These are phyloP conservation scores for Hylaeus anthracinus DNA, from an alignment of 1,140 invertebrate species.

Conservation along the genomic window DNA sequence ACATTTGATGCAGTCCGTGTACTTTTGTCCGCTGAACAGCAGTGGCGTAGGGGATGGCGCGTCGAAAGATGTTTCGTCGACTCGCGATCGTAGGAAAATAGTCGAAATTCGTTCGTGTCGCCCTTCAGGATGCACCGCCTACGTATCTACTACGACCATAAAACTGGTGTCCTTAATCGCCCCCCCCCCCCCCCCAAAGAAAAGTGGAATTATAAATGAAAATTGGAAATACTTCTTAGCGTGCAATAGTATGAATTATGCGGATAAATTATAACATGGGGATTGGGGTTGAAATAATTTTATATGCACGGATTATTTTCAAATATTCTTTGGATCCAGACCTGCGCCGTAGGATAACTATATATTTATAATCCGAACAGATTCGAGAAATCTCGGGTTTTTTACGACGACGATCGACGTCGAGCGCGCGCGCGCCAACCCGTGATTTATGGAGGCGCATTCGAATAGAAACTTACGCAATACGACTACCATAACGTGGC, in stretches of 20 bases:
- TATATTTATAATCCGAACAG: conserved; percentile 27
- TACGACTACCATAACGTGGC: conserved; percentile 55
- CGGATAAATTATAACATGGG: too few relatives aligned
- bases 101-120: too few relatives aligned
- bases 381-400: conserved; percentile 34
- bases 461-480: conserved; percentile 40
- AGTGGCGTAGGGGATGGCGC: conserved; percentile 23
- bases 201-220: too few relatives aligned
- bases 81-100: not conserved
- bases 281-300: too few relatives aligned
- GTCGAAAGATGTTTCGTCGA: not conserved
- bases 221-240: too few relatives aligned
- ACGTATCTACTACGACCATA: too few relatives aligned
- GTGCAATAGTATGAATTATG: too few relatives aligned
- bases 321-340: conserved; percentile 31
- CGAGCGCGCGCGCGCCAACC: not conserved
- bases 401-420: conserved; percentile 43
- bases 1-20: conserved; percentile 46
- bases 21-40: conserved; percentile 27
- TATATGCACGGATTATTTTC: too few relatives aligned
- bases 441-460: conserved; percentile 52
- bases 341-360: conserved; percentile 5
- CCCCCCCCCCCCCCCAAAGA: too few relatives aligned
- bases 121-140: too few relatives aligned
- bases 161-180: too few relatives aligned